Evolutionary conservation across 2,797 vertebrate genomes (phyloP), one percentile per base, ranked within the genome.

Genomic region (Lepidocolaptes lacrymiger): DNA sequence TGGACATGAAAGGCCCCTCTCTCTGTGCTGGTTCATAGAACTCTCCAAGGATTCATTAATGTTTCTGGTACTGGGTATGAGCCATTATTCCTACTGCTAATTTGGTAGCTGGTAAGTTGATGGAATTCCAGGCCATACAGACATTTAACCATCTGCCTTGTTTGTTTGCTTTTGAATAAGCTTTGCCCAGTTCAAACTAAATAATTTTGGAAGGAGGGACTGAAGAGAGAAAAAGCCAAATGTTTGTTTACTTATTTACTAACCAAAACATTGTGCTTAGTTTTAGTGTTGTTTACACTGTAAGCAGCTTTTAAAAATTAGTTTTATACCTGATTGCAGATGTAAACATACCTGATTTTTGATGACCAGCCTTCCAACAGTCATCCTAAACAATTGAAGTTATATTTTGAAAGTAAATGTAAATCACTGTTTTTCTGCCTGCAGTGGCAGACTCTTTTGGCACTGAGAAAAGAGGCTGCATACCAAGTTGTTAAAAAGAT

Each of bases 271-370:
- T 78, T 95, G 24, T 78, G 17, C 41, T 83, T 71, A 19, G 18
- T 43, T 92, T 72, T 24, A 76, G 46, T 48, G 56, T 61, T 75
- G 41, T 62, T 91, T 91, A 55, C 23, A 16, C 51, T 91, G 59
- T 64, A 73, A 81, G 88, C 58, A n/a, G 88, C 73, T 88, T 95
- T 91, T 79, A 32, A 92, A 96, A 85, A 85, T 91, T 52, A 34
- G 44, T 95, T 97, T 96, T 95, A 75, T 85, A 97, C 94, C 68
- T 48, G 61, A 51, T 58, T 72, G 49, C 22, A 92, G 92, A 94
- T 89, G 74, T 89, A 96, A 92, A 81, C 8, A 24, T 74, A 52
- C 37, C 44, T 88, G 56, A 46, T 80, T 94, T 92, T 68, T 83
- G 91, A 66, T 6, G n/a, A 85, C 88, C 76, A 63, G 27, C 26